Evolutionary conservation across 2,113 vertebrate species (phyloP), one percentile per base, ranked within the genome.

Genomic region (Scophthalmus maximus): DNA sequence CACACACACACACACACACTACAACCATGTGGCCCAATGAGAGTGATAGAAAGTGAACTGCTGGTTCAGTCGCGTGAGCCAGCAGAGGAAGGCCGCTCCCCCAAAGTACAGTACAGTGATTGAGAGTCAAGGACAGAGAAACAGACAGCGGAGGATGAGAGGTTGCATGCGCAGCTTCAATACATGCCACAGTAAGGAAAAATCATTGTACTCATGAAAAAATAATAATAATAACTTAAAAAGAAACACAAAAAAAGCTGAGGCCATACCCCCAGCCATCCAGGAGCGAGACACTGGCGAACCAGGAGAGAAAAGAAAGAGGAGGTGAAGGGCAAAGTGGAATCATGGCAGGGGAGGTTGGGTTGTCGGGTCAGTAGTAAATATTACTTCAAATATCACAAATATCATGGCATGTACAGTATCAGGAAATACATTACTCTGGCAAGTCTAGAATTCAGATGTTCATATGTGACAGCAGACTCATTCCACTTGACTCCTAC

Each of bases 221-320:
- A 71, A 6, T 76, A 79, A 57, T 51, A 38, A 47, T 78, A 83
- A 71, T 59, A 73, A 6, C 56, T 58, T 34, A 56, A 79, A 82
- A 68, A 60, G 76, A 36, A 53, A 29, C 2, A 77, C 81, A 68
- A 91, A 93, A 91, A 92, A 95, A 96, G 92, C 95, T 92, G 91
- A 95, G 96, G 95, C 94, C 97, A 96, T 98, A 99, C 97, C 96
- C 95, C 95, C 96, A 95, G 97, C 95, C 96, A 98, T 99, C 96
- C 97, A 98, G 95, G 97, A 98, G 90, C 95, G 96, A 90, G 97
- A 98, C 85, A 97, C 97, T 98, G 93, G 94, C 96, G 88, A 88
- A 95, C 94, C 92, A 93, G 92, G 92, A 96, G 91, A 96, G 93
- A 97, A 93, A 94, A 90, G 83, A 87, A 51, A 95, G 86, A 94